Evolutionary conservation across 2,113 vertebrate species (phyloP).

Genomic region (Tachycineta bicolor): DNA sequence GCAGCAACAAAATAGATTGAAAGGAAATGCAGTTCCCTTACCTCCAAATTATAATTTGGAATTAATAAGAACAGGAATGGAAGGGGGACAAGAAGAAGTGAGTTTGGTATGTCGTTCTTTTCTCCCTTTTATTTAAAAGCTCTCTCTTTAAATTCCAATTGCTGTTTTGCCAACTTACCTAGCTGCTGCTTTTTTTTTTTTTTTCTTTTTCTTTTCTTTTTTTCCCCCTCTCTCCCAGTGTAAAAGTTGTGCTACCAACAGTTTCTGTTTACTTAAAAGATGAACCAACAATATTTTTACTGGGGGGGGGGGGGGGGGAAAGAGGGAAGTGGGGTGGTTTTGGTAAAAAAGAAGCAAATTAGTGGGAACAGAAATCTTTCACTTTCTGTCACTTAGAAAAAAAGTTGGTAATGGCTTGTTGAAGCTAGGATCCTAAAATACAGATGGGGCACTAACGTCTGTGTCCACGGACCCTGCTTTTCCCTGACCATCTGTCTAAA

Average conservation of each 20-base stretch:
- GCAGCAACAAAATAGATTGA: conserved; percentile 75
- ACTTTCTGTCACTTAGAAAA: conserved; percentile 73
- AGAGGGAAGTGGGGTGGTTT: not conserved
- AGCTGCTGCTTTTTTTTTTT: not conserved
- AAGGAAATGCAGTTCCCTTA: conserved; percentile 69
- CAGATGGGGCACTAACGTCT: conserved; percentile 66
- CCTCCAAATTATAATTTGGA: conserved; percentile 66
- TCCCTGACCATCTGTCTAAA: conserved; percentile 73
- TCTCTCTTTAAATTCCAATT: conserved; percentile 64
- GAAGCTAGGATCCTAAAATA: conserved; percentile 73
- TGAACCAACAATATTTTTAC: not conserved
- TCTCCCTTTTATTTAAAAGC: conserved; percentile 59
- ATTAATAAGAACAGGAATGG: conserved; percentile 62
- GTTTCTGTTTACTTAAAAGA: conserved; percentile 45
- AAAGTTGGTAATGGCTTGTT: conserved; percentile 76
- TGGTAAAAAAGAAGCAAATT: conserved; percentile 23
- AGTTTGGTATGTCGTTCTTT: conserved; percentile 72
- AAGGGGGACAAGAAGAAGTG: conserved; percentile 70
- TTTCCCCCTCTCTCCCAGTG: not conserved
- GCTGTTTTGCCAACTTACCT: conserved; percentile 69
- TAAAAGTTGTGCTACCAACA: conserved; percentile 69
- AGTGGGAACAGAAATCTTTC: conserved; percentile 52
- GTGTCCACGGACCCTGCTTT: conserved; percentile 64
- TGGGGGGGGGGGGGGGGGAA: too few relatives aligned
- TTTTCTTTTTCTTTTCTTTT: not conserved